These are phyloP conservation scores for Delichon dasypus DNA, from an alignment of 2,797 vertebrate species.

Conservation along the genomic window DNA sequence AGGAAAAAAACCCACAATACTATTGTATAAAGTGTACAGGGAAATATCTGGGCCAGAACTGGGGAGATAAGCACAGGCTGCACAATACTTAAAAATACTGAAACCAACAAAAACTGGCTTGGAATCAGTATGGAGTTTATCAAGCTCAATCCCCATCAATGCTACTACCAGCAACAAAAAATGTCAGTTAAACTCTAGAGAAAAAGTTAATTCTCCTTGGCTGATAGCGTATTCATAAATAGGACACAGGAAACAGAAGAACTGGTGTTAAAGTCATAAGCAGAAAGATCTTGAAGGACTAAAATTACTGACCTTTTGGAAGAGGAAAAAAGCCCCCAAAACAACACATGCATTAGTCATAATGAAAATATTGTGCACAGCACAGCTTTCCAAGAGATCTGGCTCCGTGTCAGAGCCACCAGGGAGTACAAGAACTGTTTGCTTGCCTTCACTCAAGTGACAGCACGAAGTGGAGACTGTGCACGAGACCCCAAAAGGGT, in stretches of 20 bases:
- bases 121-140: neutral
- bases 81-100: slow-evolving; percentile 26
- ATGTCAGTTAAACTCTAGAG: neutral
- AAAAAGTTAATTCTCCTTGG: neutral
- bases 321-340: neutral
- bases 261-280: neutral
- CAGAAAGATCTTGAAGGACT: neutral
- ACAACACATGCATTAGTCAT: slow-evolving; percentile 43
- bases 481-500: neutral
- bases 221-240: neutral
- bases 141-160: neutral
- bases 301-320: slow-evolving; percentile 30
- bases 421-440: neutral
- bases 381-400: neutral
- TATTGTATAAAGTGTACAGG: slow-evolving; percentile 44
- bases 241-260: neutral
- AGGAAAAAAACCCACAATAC: neutral
- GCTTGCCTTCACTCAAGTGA: neutral
- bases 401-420: slow-evolving; percentile 33
- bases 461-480: neutral
- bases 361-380: slow-evolving; percentile 43
- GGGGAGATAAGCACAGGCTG: slow-evolving; percentile 26
- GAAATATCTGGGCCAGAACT: slow-evolving; percentile 42
- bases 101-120: slow-evolving; percentile 21
- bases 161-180: neutral